A percentile compares a stretch with the other conserved stretches of the same genome.
phyloP scores from a whole-genome alignment of 1,140 invertebrate genomes.

The Hylaeus volcanicus region DNA sequence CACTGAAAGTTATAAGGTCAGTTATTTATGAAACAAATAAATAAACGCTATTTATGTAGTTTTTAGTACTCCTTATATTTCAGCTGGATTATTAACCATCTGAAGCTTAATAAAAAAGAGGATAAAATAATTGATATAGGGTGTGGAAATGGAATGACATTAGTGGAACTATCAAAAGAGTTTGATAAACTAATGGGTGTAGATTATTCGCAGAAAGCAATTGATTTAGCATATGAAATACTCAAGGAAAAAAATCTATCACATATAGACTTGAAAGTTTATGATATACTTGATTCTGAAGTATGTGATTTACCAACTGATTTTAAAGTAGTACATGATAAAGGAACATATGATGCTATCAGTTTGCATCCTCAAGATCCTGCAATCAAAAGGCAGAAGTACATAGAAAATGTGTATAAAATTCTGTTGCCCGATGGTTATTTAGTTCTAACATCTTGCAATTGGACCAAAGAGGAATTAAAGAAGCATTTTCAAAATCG shows the following conservation, averaged over 20 bases:
- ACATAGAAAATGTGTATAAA: conserved; percentile 85
- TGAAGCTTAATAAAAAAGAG: conserved; percentile 71
- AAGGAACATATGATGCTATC: conserved; percentile 97
- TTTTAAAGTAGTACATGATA: conserved; percentile 89
- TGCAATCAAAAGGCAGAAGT: conserved; percentile 83
- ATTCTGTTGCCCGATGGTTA: conserved; percentile 84
- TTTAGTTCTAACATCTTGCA: conserved; percentile 95
- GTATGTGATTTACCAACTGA: conserved; percentile 60
- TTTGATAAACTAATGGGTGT: conserved; percentile 89
- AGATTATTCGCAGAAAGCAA: conserved; percentile 91
- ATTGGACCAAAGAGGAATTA: conserved; percentile 95
- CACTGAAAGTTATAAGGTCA: conserved; percentile 87
- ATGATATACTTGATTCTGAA: conserved; percentile 81
- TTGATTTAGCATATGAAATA: conserved; percentile 87
- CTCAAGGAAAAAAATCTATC: conserved; percentile 80
- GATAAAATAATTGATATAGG: conserved; percentile 86
- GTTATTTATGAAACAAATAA: background rate
- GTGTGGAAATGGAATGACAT: conserved; percentile 94
- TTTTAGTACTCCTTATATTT: conserved; percentile 12
- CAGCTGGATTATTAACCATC: conserved; percentile 72
- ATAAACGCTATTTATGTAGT: background rate
- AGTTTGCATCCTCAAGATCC: conserved; percentile 88
- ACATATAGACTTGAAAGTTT: conserved; percentile 83
- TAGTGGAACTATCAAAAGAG: conserved; percentile 88
- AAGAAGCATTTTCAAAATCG: conserved; percentile 85